Conservation (phyloP, 37 sponge, comb jelly and placozoan genomes). For the Eunapius fragilis region DNA sequence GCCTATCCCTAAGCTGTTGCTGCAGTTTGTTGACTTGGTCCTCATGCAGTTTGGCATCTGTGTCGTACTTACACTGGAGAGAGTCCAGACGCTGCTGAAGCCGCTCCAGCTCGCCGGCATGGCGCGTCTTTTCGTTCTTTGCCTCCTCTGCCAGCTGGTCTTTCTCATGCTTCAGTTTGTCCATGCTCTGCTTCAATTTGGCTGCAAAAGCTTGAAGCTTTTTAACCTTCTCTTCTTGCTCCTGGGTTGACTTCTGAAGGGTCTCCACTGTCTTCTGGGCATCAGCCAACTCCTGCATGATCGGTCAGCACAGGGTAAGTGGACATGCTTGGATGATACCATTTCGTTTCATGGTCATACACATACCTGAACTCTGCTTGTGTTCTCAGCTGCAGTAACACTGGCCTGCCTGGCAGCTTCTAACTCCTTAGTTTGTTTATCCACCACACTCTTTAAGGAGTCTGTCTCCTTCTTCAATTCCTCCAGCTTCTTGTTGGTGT, state of each 20-base stretch:
- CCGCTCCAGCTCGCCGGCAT: background rate
- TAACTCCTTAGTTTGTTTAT: background rate
- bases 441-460: conserved; percentile 19
- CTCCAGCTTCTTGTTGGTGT: conserved; percentile 43
- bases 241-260: conserved; percentile 15
- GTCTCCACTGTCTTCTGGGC: conserved; percentile 51
- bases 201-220: conserved; percentile 28
- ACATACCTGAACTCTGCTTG: background rate
- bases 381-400: background rate
- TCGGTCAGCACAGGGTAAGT: background rate
- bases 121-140: background rate
- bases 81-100: conserved; percentile 12
- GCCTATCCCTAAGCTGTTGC: conserved; percentile 39
- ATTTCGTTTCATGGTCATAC: too few relatives aligned
- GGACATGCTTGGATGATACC: background rate
- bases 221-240: conserved; percentile 33
- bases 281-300: conserved; percentile 66
- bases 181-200: conserved; percentile 21
- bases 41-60: conserved; percentile 21
- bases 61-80: conserved; percentile 25
- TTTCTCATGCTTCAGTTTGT: conserved; percentile 38
- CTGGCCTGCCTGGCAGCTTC: background rate
- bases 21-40: conserved; percentile 26
- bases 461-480: conserved; percentile 22
- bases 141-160: conserved; percentile 45